Evolutionary conservation across 2,797 vertebrate species (phyloP).

Genomic region (Aphelocoma californica): DNA sequence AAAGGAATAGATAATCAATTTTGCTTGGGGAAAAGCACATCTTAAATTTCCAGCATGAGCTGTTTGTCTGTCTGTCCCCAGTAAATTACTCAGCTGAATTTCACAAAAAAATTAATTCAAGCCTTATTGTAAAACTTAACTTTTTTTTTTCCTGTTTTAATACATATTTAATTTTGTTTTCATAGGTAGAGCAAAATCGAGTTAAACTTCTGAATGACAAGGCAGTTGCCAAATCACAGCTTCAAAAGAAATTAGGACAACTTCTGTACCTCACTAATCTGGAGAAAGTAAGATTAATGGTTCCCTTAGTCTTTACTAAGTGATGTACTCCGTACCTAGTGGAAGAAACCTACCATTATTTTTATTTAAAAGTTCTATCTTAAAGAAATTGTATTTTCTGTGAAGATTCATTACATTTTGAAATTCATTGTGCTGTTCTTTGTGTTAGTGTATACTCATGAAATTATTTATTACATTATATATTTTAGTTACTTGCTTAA

Average conservation of each 20-base stretch:
- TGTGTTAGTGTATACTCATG: neutral
- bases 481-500: neutral
- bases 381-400: neutral
- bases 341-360: neutral
- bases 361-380: neutral
- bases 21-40: neutral
- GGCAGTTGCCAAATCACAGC: slow-evolving; percentile 92
- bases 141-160: neutral
- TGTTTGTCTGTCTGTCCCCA: neutral
- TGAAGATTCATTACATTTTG: neutral
- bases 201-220: slow-evolving; percentile 98
- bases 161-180: neutral
- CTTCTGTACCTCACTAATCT: slow-evolving; percentile 95
- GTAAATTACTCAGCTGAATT: neutral
- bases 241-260: slow-evolving; percentile 97
- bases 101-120: neutral
- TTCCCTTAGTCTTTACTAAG: neutral
- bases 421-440: neutral
- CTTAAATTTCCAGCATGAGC: neutral
- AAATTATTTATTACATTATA: neutral
- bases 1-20: neutral
- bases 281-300: slow-evolving; percentile 84
- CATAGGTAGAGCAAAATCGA: slow-evolving; percentile 94
- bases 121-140: neutral
- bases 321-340: neutral